These are phyloP conservation scores for Aselliscus stoliczkanus DNA, from an alignment of 2,797 vertebrate species.

Conservation along the genomic window DNA sequence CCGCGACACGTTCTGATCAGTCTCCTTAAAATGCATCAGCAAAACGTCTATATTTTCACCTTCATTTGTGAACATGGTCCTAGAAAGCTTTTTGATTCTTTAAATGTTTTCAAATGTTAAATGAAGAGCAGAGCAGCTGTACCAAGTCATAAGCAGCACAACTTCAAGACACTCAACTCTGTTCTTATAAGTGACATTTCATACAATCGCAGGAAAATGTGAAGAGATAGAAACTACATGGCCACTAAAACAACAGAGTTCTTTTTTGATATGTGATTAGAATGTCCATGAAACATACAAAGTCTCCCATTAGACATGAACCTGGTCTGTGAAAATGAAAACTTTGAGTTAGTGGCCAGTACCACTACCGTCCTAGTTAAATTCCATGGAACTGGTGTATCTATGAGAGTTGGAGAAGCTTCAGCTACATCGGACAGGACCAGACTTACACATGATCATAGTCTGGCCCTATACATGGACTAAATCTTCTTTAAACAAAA, in stretches of 20 bases:
- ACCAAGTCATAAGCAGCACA: neutral
- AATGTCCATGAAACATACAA: neutral
- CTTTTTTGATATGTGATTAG: neutral
- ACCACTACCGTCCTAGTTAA: neutral
- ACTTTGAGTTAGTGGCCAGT: neutral
- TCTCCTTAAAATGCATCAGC: neutral
- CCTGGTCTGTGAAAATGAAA: neutral
- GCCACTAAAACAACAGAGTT: neutral
- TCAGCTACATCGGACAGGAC: neutral
- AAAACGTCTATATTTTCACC: neutral
- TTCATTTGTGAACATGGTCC: neutral
- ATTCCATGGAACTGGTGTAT: neutral
- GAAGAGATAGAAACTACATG: neutral
- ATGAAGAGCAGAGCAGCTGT: slow-evolving; percentile 32
- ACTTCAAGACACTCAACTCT: neutral
- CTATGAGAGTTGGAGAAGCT: neutral
- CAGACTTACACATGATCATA: neutral
- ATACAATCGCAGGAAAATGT: neutral
- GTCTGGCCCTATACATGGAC: neutral
- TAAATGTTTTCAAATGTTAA: slow-evolving; percentile 54
- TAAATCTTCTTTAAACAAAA: slow-evolving; percentile 9
- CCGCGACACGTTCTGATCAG: neutral
- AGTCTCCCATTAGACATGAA: neutral
- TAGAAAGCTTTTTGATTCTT: neutral
- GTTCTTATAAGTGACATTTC: slow-evolving; percentile 27